Percentiles rank a stretch among this genome's conserved stretches.
These are phyloP conservation scores for Chloroclystis v-ata DNA, from an alignment of 2,888 invertebrate genomes.

Conservation along the genomic window DNA sequence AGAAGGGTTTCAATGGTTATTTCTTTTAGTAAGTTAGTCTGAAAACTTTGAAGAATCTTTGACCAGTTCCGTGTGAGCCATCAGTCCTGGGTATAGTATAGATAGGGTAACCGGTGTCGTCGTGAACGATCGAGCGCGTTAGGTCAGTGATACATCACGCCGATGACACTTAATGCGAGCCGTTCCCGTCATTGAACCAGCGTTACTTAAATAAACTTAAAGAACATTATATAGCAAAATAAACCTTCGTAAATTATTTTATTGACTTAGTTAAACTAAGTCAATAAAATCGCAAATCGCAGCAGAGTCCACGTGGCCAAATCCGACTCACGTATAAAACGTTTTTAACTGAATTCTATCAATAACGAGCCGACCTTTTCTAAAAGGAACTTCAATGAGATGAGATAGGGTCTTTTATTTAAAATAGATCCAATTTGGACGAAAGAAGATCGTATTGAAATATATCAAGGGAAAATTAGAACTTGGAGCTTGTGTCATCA, in stretches of 20 bases:
- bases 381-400: slow-evolving; percentile 3
- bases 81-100: too few species aligned
- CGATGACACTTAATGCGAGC: neutral
- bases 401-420: slow-evolving; percentile 5
- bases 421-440: slow-evolving; percentile 3
- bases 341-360: slow-evolving; percentile 5
- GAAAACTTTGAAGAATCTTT: too few species aligned
- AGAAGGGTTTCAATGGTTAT: too few species aligned
- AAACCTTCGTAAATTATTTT: too few species aligned
- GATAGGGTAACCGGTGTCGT: neutral
- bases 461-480: slow-evolving; percentile 8
- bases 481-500: slow-evolving; percentile 6
- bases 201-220: neutral
- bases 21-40: too few species aligned
- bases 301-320: too few species aligned
- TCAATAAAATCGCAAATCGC: too few species aligned
- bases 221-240: too few species aligned
- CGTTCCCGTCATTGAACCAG: neutral
- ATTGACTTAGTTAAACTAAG: too few species aligned
- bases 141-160: slow-evolving; percentile 1
- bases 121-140: neutral
- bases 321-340: slow-evolving; percentile 2
- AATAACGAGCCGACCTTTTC: slow-evolving; percentile 10
- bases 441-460: slow-evolving; percentile 3
- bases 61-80: too few species aligned